A percentile compares a stretch with the other conserved stretches of the same genome.
Evolutionary conservation across 2,797 vertebrate genomes (phyloP).

Genomic region (Chiloscyllium punctatum): DNA sequence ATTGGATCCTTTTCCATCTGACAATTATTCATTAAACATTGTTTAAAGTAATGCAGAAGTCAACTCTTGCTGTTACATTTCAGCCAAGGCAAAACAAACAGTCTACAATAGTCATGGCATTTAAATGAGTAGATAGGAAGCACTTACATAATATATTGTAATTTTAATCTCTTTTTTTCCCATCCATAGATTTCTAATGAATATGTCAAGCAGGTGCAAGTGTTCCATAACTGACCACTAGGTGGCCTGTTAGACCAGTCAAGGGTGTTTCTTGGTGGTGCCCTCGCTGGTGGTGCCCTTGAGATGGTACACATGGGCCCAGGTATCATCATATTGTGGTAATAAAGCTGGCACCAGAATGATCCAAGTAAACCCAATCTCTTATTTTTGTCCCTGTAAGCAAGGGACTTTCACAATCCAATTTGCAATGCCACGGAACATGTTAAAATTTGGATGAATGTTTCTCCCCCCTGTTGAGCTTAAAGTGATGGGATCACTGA

Average conservation of each 20-base stretch:
- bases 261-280: not conserved
- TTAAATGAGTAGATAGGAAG: not conserved
- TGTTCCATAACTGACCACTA: not conserved
- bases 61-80: not conserved
- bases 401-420: not conserved
- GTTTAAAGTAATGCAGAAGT: not conserved
- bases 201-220: not conserved
- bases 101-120: too few species aligned
- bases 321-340: not conserved
- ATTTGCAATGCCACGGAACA: not conserved
- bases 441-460: not conserved
- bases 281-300: not conserved
- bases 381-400: not conserved
- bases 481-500: not conserved
- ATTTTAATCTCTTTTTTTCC: not conserved
- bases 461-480: not conserved
- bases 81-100: not conserved
- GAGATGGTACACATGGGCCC: not conserved
- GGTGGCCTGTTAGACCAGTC: not conserved
- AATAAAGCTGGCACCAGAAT: not conserved
- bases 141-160: not conserved
- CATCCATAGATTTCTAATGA: not conserved
- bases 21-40: not conserved
- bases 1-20: not conserved
- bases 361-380: not conserved